Percentiles rank a stretch among this genome's conserved stretches.
Conservation (phyloP, 2,797 vertebrate species). For the Cynopterus sphinx region DNA sequence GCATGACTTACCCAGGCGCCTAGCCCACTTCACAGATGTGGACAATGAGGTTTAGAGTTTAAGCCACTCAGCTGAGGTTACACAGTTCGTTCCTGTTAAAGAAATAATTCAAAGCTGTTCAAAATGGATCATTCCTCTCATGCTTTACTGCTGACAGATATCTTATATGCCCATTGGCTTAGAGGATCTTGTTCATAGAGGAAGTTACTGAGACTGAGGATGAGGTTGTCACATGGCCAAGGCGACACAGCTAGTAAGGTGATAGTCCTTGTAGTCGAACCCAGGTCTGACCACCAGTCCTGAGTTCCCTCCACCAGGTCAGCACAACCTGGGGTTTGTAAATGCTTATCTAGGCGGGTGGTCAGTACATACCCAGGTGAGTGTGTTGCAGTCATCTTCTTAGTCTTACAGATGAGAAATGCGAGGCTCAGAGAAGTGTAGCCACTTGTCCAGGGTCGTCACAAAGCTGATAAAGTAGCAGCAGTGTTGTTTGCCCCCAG, state of each 20-base stretch:
- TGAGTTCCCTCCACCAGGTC: not conserved
- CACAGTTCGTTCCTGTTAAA: not conserved
- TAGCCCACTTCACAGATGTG: not conserved
- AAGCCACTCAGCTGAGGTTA: not conserved
- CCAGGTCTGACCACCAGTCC: not conserved
- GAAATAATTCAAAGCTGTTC: not conserved
- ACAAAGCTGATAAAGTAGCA: not conserved
- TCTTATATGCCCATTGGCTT: not conserved
- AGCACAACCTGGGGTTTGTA: not conserved
- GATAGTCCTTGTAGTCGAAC: not conserved
- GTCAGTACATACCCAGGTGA: not conserved
- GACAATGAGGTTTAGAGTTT: not conserved
- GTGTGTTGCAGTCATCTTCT: fast-evolving
- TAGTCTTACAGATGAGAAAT: fast-evolving
- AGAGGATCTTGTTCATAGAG: not conserved
- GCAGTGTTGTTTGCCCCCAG: not conserved
- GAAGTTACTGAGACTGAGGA: not conserved
- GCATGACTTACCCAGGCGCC: fast-evolving
- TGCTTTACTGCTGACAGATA: not conserved
- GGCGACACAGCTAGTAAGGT: not conserved
- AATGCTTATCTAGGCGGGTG: not conserved
- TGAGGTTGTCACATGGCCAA: not conserved
- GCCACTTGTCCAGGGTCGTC: not conserved
- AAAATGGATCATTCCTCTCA: not conserved
- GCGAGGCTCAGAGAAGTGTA: not conserved